Evolutionary conservation across 2,888 invertebrate species (phyloP), one percentile per base, ranked within the genome.

Genomic region (Latheticus oryzae): DNA sequence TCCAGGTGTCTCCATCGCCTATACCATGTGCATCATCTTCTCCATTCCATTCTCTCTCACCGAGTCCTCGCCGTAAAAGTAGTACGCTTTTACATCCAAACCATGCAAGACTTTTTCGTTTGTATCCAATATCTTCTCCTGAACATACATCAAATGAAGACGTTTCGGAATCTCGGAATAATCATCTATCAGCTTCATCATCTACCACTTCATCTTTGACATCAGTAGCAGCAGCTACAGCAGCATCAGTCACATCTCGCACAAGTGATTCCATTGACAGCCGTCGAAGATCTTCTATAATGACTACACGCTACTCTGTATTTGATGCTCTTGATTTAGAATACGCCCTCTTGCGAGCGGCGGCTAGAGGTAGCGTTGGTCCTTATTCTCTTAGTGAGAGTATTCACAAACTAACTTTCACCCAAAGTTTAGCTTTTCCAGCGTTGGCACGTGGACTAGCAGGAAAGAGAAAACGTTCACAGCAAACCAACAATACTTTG

Each of bases 271-370:
- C 76, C 4, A 76, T 75, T 54, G 82, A 83, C 61, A 73, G 72
- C 47, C 59, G 84, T 23, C 77, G 85, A 19, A 77, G 85, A 42
- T 84, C 84, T 40, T 85, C 85, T 17, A 83, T 83, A 1, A 82
- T 85, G 82, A 85, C 85, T 5, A 82, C 84, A 13, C 79, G 79
- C 30, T 88, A 87, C 73, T 88, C 88, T 58, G 81, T 88, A 30
- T 87, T 88, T 77, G 88, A 88, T 76, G 87, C 87, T 7, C 73
- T 88, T 67, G 88, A 89, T 73, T 77, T 88, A 65, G 88, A 89
- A 73, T 89, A 88, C 76, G 87, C 87, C 2, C 76, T 88, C 5
- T 75, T 88, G 38, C 78, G 87, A 21, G 88, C 87, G 1, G 87
- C 87, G 1, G 87, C 88, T 0, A 81, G 88, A 13, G 88, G 88